Evolutionary conservation across 2,797 vertebrate species (phyloP).

Genomic region (Sebastiscus tertius): DNA sequence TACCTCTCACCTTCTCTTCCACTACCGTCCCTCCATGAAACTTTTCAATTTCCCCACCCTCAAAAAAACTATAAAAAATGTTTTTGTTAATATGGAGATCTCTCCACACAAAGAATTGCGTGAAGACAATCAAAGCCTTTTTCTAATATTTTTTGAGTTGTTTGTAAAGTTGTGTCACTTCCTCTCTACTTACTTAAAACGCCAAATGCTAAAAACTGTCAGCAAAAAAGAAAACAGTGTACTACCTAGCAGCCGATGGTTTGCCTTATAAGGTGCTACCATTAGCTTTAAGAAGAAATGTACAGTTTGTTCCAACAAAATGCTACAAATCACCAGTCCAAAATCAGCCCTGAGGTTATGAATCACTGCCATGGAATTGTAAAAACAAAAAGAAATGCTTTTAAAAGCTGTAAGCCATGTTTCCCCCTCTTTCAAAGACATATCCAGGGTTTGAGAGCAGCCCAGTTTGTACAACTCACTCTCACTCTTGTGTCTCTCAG

Average conservation of each 20-base stretch:
- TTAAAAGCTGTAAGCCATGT: conserved; percentile 30
- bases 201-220: conserved; percentile 52
- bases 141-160: conserved; percentile 46
- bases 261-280: conserved; percentile 14
- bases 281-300: conserved; percentile 22
- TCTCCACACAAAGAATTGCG: conserved; percentile 76
- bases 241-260: conserved; percentile 39
- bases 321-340: conserved; percentile 22
- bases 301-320: conserved; percentile 27
- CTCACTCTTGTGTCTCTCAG: conserved; percentile 22
- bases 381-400: not conserved
- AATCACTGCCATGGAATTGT: conserved; percentile 25
- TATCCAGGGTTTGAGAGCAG: conserved; percentile 38
- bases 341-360: conserved; percentile 12
- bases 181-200: conserved; percentile 44
- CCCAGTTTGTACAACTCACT: conserved; percentile 32
- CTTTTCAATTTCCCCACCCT: conserved; percentile 27
- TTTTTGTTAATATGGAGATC: conserved; percentile 44
- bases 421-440: conserved; percentile 25
- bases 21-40: conserved; percentile 18
- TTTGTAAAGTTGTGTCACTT: conserved; percentile 65
- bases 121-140: conserved; percentile 80
- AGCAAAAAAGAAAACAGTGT: conserved; percentile 16
- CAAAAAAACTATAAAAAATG: conserved; percentile 20
- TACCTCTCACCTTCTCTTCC: conserved; percentile 41